Conservation (phyloP, 2,888 invertebrate genomes). For the Diplazon laetatorius region DNA sequence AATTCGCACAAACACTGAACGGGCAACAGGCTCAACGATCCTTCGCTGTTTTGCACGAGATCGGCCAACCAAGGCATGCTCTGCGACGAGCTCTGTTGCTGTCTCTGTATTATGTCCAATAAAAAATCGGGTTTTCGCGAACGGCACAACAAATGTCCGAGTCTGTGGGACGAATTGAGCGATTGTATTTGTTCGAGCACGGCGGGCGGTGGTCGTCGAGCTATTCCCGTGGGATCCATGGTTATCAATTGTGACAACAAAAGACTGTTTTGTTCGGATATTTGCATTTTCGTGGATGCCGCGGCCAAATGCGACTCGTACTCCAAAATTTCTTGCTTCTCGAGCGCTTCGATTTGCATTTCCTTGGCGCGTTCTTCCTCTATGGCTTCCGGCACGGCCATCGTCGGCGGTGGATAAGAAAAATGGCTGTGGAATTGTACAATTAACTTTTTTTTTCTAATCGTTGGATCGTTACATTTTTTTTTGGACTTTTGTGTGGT, state of each 20-base stretch:
- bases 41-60: constrained; percentile 95
- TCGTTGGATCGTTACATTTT: background rate
- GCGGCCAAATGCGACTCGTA: constrained; percentile 97
- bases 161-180: constrained; percentile 90
- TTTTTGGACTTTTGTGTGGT: background rate
- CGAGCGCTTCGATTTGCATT: constrained; percentile 87
- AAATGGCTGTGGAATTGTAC: constrained; percentile 84
- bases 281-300: constrained; percentile 92
- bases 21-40: constrained; percentile 93
- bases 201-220: constrained; percentile 90
- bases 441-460: too few relatives aligned
- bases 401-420: constrained; percentile 88
- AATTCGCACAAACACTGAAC: constrained; percentile 99
- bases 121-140: constrained; percentile 96
- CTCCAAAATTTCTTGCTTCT: constrained; percentile 91
- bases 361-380: constrained; percentile 87
- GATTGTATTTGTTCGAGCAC: constrained; percentile 91
- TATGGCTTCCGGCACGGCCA: constrained; percentile 84
- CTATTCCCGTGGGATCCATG: constrained; percentile 92
- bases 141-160: constrained; percentile 94
- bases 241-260: constrained; percentile 92
- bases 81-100: constrained; percentile 91
- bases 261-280: constrained; percentile 94
- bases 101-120: constrained; percentile 94
- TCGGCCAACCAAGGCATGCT: constrained; percentile 99